phyloP scores from a whole-genome alignment of 1,140 invertebrate genomes.

The Cylas formicarius region DNA sequence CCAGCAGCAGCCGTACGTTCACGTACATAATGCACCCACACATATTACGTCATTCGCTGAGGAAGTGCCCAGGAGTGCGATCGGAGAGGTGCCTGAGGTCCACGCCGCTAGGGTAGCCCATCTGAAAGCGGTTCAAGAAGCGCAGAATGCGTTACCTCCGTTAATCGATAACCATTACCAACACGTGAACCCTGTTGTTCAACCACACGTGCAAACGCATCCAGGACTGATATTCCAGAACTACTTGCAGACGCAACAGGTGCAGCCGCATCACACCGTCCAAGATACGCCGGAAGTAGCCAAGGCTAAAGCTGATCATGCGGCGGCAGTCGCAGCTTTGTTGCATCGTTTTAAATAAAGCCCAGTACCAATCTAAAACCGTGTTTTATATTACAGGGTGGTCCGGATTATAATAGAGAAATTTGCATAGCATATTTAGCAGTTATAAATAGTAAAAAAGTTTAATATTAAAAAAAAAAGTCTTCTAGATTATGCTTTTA shows the following conservation, averaged over 20 bases:
- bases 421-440: no score
- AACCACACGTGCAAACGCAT: not conserved
- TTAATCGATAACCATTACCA: not conserved
- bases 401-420: no score
- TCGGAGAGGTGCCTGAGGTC: constrained; percentile 20
- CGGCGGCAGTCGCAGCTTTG: constrained; percentile 10
- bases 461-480: no score
- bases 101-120: constrained; percentile 22
- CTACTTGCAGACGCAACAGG: constrained; percentile 3
- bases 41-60: constrained; percentile 6
- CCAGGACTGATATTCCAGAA: constrained; percentile 3
- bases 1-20: not conserved
- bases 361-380: no score
- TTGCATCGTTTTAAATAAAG: no score
- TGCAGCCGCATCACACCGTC: not conserved
- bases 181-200: not conserved
- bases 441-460: no score
- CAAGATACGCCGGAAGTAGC: constrained; percentile 19
- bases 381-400: no score
- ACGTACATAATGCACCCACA: not conserved
- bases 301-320: constrained; percentile 11
- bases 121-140: constrained; percentile 13
- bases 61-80: constrained; percentile 12
- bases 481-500: no score
- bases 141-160: constrained; percentile 1